A percentile compares a stretch with the other conserved stretches of the same genome.
phyloP scores from a whole-genome alignment of 2,797 vertebrate species.

The Meda fulgida region DNA sequence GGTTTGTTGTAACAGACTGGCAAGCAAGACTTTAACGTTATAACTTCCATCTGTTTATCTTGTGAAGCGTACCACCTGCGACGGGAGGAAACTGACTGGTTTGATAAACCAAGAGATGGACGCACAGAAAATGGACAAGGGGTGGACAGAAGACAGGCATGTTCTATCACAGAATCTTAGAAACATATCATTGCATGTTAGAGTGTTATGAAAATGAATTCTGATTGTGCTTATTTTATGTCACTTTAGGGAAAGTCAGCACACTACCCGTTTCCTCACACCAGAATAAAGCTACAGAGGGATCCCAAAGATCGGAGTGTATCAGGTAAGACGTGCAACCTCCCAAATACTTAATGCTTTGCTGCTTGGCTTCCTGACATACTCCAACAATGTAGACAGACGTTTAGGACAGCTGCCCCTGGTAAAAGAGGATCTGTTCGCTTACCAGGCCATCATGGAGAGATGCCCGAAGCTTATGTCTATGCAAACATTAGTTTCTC shows the following conservation, averaged over 20 bases:
- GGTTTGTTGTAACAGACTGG: constrained; percentile 17
- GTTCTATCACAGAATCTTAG: background rate
- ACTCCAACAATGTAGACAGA: constrained; percentile 24
- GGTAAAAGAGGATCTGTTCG: constrained; percentile 25
- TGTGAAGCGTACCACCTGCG: constrained; percentile 93
- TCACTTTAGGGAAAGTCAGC: constrained; percentile 86
- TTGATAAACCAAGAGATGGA: constrained; percentile 94
- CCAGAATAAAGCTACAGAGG: constrained; percentile 91
- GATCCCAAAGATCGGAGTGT: constrained; percentile 96
- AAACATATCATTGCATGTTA: background rate
- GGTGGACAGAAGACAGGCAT: constrained; percentile 88
- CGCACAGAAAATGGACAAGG: constrained; percentile 86
- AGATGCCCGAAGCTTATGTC: constrained; percentile 35
- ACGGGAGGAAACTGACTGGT: constrained; percentile 98
- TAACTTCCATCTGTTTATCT: constrained; percentile 78
- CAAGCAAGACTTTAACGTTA: constrained; percentile 56
- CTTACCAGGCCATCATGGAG: constrained; percentile 28
- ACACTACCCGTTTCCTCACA: constrained; percentile 92
- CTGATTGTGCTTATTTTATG: constrained; percentile 46
- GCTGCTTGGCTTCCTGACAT: background rate
- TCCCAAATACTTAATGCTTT: background rate
- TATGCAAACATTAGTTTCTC: constrained; percentile 39
- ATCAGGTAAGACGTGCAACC: constrained; percentile 85
- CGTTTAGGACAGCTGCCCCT: constrained; percentile 31
- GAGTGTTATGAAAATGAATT: background rate